Conservation (phyloP, 2,113 vertebrate species). For the Mastomys natalensis region DNA sequence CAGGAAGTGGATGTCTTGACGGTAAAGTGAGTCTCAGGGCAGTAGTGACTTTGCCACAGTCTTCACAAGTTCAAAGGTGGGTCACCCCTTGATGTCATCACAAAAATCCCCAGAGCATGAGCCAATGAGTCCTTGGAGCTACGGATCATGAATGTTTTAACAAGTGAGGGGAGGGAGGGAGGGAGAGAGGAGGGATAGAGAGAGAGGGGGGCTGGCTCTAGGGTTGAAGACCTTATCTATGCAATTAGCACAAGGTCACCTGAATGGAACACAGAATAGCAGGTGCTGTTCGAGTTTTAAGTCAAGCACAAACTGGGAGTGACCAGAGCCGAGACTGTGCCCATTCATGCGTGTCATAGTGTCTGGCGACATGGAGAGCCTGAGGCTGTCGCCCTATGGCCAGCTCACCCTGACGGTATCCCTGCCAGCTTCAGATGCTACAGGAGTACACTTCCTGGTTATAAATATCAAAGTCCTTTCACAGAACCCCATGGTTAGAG, state of each 20-base stretch:
- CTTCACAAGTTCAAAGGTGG: not conserved
- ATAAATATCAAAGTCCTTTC: not conserved
- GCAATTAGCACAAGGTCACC: not conserved
- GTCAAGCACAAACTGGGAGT: not conserved
- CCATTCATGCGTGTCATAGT: not conserved
- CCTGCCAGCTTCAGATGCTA: not conserved
- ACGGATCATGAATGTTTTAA: not conserved
- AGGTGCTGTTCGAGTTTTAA: too few species aligned
- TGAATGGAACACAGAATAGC: too few species aligned
- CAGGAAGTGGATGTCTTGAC: not conserved
- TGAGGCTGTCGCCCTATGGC: not conserved
- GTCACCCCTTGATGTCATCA: not conserved
- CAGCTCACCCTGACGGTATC: not conserved
- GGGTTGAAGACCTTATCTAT: not conserved
- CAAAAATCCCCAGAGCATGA: not conserved
- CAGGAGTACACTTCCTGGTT: not conserved
- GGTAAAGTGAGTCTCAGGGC: not conserved
- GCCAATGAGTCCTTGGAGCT: not conserved
- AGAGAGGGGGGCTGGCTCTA: too few species aligned
- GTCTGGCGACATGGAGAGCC: fast-evolving
- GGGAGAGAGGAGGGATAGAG: too few species aligned
- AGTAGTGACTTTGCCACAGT: too few species aligned
- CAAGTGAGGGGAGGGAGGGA: too few species aligned
- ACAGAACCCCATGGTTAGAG: not conserved
- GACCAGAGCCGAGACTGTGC: not conserved